Percentiles rank a stretch among this genome's conserved stretches.
These are phyloP conservation scores for Mythimna pallens DNA, from an alignment of 2,888 invertebrate species.

Conservation along the genomic window DNA sequence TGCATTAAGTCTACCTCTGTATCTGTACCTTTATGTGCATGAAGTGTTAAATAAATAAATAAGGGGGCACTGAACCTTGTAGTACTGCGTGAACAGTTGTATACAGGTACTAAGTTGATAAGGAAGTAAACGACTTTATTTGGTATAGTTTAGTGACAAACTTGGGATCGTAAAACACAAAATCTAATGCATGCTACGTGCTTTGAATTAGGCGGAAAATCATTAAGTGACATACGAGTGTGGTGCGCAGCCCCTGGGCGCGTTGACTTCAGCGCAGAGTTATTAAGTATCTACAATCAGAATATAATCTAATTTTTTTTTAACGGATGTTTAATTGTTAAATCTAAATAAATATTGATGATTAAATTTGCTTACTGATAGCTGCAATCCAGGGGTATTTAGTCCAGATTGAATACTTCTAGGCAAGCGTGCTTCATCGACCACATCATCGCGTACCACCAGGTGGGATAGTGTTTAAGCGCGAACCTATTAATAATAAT, in stretches of 20 bases:
- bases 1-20: too few relatives aligned
- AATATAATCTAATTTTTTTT: not conserved
- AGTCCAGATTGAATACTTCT: too few relatives aligned
- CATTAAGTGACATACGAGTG: constrained; percentile 1
- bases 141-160: constrained; percentile 5
- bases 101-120: not conserved
- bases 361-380: too few relatives aligned
- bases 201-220: constrained; percentile 46
- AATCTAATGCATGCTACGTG: constrained; percentile 43
- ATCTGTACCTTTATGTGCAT: too few relatives aligned
- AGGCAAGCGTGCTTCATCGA: too few relatives aligned
- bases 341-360: not conserved
- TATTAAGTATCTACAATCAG: not conserved
- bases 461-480: too few relatives aligned
- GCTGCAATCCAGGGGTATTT: too few relatives aligned
- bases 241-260: not conserved
- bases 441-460: too few relatives aligned
- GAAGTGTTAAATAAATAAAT: too few relatives aligned
- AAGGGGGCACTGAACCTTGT: not conserved
- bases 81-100: not conserved
- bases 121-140: not conserved
- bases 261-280: constrained; percentile 25
- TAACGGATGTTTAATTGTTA: not conserved
- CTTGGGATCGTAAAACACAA: constrained; percentile 20
- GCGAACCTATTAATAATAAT: too few relatives aligned